Evolutionary conservation across 2,113 vertebrate genomes (phyloP).

Genomic region (Bujurquina vittata): DNA sequence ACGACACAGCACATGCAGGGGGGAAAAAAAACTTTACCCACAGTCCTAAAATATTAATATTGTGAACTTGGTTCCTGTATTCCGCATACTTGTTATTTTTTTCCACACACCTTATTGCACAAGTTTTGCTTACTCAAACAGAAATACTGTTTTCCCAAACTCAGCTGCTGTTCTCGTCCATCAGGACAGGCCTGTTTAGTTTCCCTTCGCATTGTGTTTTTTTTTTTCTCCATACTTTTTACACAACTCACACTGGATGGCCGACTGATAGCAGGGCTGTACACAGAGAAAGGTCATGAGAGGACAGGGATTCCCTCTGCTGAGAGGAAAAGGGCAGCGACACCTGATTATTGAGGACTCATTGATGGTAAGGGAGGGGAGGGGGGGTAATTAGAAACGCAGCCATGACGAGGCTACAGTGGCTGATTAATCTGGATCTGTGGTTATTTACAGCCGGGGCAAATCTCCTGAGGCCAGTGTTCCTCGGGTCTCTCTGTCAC

Average conservation of each 20-base stretch:
- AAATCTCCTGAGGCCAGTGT: conserved; percentile 62
- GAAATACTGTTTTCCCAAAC: conserved; percentile 15
- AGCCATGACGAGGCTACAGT: conserved; percentile 47
- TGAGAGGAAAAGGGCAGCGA: not conserved
- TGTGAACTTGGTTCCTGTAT: not conserved
- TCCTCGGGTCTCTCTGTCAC: conserved; percentile 19
- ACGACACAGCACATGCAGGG: conserved; percentile 9
- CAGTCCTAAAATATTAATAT: not conserved
- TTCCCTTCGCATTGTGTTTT: not conserved
- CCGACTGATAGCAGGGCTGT: not conserved
- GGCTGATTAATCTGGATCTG: conserved; percentile 76
- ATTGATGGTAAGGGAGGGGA: not conserved
- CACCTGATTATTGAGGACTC: not conserved
- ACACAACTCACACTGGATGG: not conserved
- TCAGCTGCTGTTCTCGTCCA: conserved; percentile 7
- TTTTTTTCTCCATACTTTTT: not conserved
- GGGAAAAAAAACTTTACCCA: not conserved
- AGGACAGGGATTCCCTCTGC: conserved; percentile 59
- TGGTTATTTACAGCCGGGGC: conserved; percentile 71
- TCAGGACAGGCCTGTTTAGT: conserved; percentile 44
- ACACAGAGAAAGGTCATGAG: not conserved
- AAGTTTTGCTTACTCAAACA: conserved; percentile 16
- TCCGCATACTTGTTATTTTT: not conserved
- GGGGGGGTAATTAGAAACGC: conserved; percentile 3
- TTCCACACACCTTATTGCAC: not conserved